Evolutionary conservation across 2,888 invertebrate genomes (phyloP), one percentile per base, ranked within the genome.

Genomic region (Prenolepis imparis): DNA sequence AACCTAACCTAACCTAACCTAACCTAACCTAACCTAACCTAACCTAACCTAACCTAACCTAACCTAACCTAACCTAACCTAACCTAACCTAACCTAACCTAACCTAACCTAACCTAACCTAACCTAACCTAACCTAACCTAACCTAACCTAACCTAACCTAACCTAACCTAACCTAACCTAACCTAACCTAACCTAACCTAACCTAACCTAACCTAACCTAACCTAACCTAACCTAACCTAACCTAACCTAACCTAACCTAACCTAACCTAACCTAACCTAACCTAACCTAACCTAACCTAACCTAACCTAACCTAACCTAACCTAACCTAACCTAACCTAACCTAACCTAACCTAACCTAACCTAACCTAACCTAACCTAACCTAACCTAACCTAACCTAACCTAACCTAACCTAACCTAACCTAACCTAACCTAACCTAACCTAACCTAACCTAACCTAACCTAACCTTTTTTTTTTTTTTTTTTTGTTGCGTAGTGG

Each of bases 101-200:
- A 66, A 66, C 66, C 41, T 41, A 66, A 39, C 66, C 66, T 66
- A 66, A 66, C 66, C 66, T 66, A 66, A 66, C 66, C 66, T 66
- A 66, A 66, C 66, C 66, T 66, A 66, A 66, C 66, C 66, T 41
- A 66, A 66, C 66, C 66, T 66, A 66, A 66, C 66, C 66, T 41
- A 66, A 66, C 66, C 66, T 66, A 66, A 66, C 66, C 66, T 66
- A 66, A 66, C 66, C 67, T 67, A 67, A 67, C 67, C 67, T 67
- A 67, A 67, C 67, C 67, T 67, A 67, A 67, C 67, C 67, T 67
- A 67, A 67, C 67, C 67, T 67, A 67, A 67, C 67, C 66, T 67
- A 44, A 67, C 44, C 67, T 67, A 67, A 67, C 67, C 67, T 21
- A 67, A 44, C 67, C 67, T 67, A 44, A 44, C 67, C 67, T 67